A percentile compares a stretch with the other conserved stretches of the same genome.
Conservation (phyloP, 1,140 invertebrate species). For the Drosophila guanche region DNA sequence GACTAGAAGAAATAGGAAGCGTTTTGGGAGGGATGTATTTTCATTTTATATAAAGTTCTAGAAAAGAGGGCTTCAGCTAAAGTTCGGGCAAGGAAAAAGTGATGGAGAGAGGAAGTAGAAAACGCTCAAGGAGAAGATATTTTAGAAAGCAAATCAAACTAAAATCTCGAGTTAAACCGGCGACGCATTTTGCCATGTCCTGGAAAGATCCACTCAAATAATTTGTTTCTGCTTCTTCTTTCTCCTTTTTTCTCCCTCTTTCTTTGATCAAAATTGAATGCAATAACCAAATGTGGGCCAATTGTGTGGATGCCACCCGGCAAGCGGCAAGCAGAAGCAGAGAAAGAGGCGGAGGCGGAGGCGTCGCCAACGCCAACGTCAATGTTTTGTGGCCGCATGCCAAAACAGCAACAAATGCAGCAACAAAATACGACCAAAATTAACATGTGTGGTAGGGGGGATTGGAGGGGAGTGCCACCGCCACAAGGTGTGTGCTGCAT, state of each 20-base stretch:
- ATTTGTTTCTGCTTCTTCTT: no score
- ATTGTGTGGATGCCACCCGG: slow-evolving; percentile 71
- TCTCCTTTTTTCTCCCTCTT: background rate
- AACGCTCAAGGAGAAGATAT: no score
- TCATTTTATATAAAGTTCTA: background rate
- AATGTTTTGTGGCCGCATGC: slow-evolving; percentile 63
- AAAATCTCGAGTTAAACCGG: no score
- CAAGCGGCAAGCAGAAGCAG: slow-evolving; percentile 34
- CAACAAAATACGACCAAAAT: slow-evolving; percentile 45
- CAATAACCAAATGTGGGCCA: slow-evolving; percentile 63
- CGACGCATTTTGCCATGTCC: no score
- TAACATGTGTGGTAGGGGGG: slow-evolving; percentile 21
- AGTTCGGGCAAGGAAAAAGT: no score
- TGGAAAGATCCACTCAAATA: no score
- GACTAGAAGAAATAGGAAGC: background rate
- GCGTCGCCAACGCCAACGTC: slow-evolving; percentile 26
- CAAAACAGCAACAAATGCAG: slow-evolving; percentile 44
- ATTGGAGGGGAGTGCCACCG: background rate
- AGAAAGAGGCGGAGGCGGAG: slow-evolving; percentile 10
- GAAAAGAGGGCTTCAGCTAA: no score
- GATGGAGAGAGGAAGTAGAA: no score
- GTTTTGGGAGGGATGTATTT: background rate
- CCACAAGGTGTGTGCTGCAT: slow-evolving; percentile 51
- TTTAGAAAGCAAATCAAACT: no score
- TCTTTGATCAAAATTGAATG: slow-evolving; percentile 27